Evolutionary conservation across 2,797 vertebrate species (phyloP).

Genomic region (Sebastes reedi): DNA sequence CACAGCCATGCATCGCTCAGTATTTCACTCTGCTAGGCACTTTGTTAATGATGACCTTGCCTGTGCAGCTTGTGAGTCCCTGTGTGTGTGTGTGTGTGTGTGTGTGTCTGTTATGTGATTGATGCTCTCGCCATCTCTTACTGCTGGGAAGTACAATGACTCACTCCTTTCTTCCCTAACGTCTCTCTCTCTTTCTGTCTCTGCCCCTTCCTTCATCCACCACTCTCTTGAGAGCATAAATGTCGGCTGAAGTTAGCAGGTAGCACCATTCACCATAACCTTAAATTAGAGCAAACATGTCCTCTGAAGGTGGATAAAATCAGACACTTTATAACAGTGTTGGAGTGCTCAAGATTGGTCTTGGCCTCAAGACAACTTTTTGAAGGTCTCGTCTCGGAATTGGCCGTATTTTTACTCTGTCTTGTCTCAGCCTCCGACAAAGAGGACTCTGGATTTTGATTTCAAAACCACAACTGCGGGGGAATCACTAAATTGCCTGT

Average conservation of each 20-base stretch:
- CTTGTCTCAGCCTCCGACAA: too few relatives aligned
- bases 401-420: too few relatives aligned
- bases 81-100: background rate
- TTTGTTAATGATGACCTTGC: constrained; percentile 47
- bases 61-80: constrained; percentile 1
- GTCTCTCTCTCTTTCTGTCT: background rate
- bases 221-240: background rate
- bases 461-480: too few relatives aligned
- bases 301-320: background rate
- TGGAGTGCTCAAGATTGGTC: too few relatives aligned
- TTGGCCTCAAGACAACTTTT: too few relatives aligned
- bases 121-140: constrained; percentile 30
- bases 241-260: background rate
- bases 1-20: background rate
- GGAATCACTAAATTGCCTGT: too few relatives aligned
- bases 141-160: constrained; percentile 41
- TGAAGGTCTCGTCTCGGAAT: too few relatives aligned
- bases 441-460: too few relatives aligned
- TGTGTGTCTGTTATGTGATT: constrained; percentile 17
- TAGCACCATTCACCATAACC: background rate
- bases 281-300: background rate
- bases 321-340: background rate
- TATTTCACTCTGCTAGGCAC: constrained; percentile 8
- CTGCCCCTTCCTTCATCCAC: background rate
- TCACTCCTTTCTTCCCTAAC: constrained; percentile 20